Evolutionary conservation across 2,113 vertebrate genomes (phyloP), one percentile per base, ranked within the genome.

Genomic region (Sander vitreus): DNA sequence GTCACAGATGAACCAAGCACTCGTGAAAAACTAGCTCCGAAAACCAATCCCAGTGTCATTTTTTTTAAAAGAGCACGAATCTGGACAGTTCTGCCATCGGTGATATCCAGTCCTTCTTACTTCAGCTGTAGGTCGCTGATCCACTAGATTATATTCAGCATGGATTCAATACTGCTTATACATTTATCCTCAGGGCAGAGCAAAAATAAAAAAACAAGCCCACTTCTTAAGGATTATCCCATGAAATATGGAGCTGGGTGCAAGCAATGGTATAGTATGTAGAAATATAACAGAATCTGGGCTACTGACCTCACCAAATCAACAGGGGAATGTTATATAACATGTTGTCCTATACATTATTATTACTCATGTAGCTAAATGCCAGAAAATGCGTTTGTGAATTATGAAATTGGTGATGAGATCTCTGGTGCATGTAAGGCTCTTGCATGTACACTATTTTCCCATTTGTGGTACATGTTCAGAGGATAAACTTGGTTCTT

Each of bases 121-220:
- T 73, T 69, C 65, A 63, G 83, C 65, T 75, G 65, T n/a, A 58
- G 75, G 80, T 76, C 53, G 81, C 57, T 83, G 83, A 86, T 78
- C 73, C 53, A 86, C 62, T 25, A 72, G 80, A 85, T 90, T 89
- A 82, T 47, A 81, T 82, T 83, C 76, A 75, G 69, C 67, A 74
- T 81, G 72, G n/a, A n/a, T n/a, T n/a, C 79, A 77, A 83, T 74
- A 47, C 76, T 47, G 60, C 60, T 81, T 76, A 64, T 67, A 64
- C 65, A 82, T 87, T 70, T 81, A 80, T 84, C 68, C 76, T 76
- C 30, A 39, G 81, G 63, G 82, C 69, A 78, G 51, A 67, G 64
- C 21, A 83, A 8, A 14, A 1, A 43, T 2, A 23, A 59, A 78
- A 83, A 83, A 86, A 73, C 83, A 80, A 53, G 75, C 15, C 15